Evolutionary conservation across 2,797 vertebrate species (phyloP).

Genomic region (Pelodytes ibericus): DNA sequence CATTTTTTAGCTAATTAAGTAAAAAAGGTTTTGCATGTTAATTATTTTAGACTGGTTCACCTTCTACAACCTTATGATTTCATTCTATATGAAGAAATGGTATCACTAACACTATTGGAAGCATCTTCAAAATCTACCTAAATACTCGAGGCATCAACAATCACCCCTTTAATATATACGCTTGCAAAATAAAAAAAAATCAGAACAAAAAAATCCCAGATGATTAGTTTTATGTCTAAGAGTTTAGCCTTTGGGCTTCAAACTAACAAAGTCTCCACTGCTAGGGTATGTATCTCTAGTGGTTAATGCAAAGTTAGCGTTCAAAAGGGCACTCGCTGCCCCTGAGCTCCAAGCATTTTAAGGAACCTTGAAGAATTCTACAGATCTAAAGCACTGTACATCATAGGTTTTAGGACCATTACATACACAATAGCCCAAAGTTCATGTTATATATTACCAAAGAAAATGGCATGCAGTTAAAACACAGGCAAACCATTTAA

Average conservation of each 20-base stretch:
- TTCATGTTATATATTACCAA: not conserved
- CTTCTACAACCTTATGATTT: slow-evolving; percentile 23
- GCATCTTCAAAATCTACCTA: slow-evolving; percentile 29
- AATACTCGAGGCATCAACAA: slow-evolving; percentile 50
- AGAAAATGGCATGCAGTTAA: not conserved
- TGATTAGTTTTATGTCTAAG: slow-evolving; percentile 49
- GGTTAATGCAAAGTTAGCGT: slow-evolving; percentile 33
- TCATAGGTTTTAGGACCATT: not conserved
- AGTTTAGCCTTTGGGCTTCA: slow-evolving; percentile 38
- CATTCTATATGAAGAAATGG: slow-evolving; percentile 12
- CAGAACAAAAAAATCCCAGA: slow-evolving; percentile 41
- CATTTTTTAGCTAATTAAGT: too few species aligned
- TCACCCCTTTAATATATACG: slow-evolving; percentile 33
- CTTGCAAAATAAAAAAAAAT: slow-evolving; percentile 40
- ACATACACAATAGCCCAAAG: not conserved
- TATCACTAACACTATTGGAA: too few species aligned
- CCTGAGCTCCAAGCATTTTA: slow-evolving; percentile 30
- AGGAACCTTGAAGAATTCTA: slow-evolving; percentile 34
- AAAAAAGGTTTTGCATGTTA: not conserved
- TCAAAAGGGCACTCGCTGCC: slow-evolving; percentile 32
- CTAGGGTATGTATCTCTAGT: slow-evolving; percentile 20
- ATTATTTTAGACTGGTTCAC: not conserved
- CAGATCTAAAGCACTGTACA: slow-evolving; percentile 4
- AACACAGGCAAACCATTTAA: not conserved
- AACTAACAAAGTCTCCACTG: slow-evolving; percentile 19